Conservation (phyloP, 2,113 vertebrate species). For the Oncorhynchus masou region DNA sequence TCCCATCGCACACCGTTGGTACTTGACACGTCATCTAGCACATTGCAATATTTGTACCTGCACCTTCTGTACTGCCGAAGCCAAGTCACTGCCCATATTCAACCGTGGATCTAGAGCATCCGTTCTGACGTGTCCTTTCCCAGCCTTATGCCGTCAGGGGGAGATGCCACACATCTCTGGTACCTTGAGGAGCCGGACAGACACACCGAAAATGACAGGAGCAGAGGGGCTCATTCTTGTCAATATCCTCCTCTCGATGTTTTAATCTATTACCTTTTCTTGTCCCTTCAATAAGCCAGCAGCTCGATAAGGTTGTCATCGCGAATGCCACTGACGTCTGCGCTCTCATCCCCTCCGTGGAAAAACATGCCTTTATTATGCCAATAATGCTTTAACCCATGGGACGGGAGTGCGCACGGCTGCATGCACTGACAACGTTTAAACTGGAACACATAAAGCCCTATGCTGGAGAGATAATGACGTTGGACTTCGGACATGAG, state of each 20-base stretch:
- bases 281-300: conserved; percentile 60
- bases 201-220: conserved; percentile 47
- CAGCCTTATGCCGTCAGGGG: neutral
- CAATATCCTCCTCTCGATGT: conserved; percentile 62
- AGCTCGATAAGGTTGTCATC: conserved; percentile 73
- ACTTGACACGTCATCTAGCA: neutral
- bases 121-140: neutral
- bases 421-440: conserved; percentile 59
- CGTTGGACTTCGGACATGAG: neutral
- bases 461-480: neutral
- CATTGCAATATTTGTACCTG: too few relatives aligned
- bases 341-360: conserved; percentile 54
- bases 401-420: conserved; percentile 56
- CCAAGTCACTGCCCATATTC: too few relatives aligned
- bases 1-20: neutral
- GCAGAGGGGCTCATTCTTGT: conserved; percentile 49
- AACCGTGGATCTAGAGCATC: too few relatives aligned
- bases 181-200: conserved; percentile 42
- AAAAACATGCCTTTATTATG: conserved; percentile 68
- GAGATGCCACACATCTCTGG: conserved; percentile 49
- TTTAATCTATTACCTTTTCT: conserved; percentile 62
- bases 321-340: conserved; percentile 56
- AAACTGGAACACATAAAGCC: conserved; percentile 6
- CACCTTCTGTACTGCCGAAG: too few relatives aligned
- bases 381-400: conserved; percentile 54